A percentile compares a stretch with the other conserved stretches of the same genome.
phyloP scores from a whole-genome alignment of 2,797 vertebrate species.

The Calcarius lapponicus region DNA sequence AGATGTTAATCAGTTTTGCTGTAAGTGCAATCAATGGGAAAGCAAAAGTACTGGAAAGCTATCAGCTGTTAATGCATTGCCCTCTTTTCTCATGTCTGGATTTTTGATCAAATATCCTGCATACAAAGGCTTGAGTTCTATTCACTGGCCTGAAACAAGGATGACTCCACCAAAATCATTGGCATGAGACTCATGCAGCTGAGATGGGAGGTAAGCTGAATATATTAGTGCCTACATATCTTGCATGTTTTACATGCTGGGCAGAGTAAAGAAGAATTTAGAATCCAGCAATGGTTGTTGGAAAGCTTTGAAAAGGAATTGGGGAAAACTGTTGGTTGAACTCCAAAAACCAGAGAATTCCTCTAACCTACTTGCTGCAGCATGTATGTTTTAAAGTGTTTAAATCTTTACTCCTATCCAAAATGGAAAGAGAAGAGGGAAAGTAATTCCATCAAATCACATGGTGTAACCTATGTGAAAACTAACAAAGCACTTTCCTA shows the following conservation, averaged over 20 bases:
- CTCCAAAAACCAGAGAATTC: slow-evolving; percentile 31
- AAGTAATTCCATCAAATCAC: background rate
- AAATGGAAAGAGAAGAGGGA: background rate
- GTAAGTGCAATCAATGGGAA: background rate
- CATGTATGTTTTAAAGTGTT: background rate
- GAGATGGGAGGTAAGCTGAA: background rate
- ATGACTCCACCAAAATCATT: background rate
- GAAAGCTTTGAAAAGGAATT: slow-evolving; percentile 61
- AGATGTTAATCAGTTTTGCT: background rate
- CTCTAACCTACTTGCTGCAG: slow-evolving; percentile 52
- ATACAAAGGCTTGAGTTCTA: background rate
- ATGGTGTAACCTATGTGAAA: slow-evolving; percentile 23
- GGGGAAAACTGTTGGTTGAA: background rate
- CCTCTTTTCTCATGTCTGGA: background rate
- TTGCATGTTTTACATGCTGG: background rate
- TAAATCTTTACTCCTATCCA: background rate
- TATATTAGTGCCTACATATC: background rate
- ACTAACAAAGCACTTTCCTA: slow-evolving; percentile 2
- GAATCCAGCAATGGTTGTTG: background rate
- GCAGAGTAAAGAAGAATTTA: slow-evolving; percentile 23
- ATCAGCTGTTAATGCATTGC: background rate
- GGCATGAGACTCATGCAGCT: background rate
- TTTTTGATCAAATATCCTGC: background rate
- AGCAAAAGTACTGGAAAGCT: background rate
- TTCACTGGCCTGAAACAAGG: background rate